Base-by-base conservation (phyloP, 2,888 invertebrate genomes). In the Coenonympha arcania region DNA sequence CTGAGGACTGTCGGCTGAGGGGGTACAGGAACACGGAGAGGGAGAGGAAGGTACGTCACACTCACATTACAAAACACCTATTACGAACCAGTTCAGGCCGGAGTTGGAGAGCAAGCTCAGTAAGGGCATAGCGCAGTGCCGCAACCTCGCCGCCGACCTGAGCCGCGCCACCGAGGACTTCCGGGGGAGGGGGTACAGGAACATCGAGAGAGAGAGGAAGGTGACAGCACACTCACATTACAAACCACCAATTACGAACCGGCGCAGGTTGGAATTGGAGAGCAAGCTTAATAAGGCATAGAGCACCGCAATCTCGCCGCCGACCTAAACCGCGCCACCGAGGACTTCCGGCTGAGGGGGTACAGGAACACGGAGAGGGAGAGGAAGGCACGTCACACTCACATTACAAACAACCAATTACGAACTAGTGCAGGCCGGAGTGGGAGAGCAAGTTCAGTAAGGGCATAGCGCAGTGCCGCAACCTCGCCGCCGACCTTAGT, bases 401-500 rank as follows among this genome's bases (percentile, higher is more conserved):
- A n/a, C n/a, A n/a, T n/a, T n/a, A n/a, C n/a, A n/a, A n/a, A n/a
- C n/a, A n/a, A n/a, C n/a, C n/a, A n/a, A n/a, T n/a, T n/a, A n/a
- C n/a, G 89, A 73, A 81, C 6, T 84, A 83, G 50, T 87, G 88
- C 24, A 81, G 87, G 6, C 67, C 73, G 3, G 87, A 87, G 57
- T 65, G 91, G 36, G 90, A 92, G 63, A 68, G 75, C 0, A 89
- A 89, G 59, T 71, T 92, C 8, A 76, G 79, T 0, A 78, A 76
- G 4, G 90, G 89, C 41, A 79, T 92, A 3, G 88, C 89, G 37
- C 88, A 90, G 62, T 91, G 92, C 58, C 87, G 89, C 52, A 72
- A 73, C 20, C 69, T 92, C 1, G 89, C 90, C 0, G 79, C 86
- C 0, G 88, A 89, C 55, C 76, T 92, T 6, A 88, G 88, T 56